Evolutionary conservation across 2,888 invertebrate genomes (phyloP), one percentile per base, ranked within the genome.

Genomic region (Drosophila neotestacea): DNA sequence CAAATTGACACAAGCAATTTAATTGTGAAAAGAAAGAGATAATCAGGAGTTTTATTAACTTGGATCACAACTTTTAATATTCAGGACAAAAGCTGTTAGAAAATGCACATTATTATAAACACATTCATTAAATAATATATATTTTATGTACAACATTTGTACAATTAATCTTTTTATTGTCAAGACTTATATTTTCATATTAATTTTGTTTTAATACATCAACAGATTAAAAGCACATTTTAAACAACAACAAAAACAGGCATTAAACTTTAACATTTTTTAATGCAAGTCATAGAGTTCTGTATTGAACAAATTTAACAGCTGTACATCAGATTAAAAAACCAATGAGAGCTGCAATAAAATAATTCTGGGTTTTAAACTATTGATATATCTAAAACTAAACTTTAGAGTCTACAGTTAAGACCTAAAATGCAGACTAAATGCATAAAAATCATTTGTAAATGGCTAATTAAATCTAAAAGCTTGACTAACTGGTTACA

Each of bases 401-500:
- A 10, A 30, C 4, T 30, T 28, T 46, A 7, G 44, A 44, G 22
- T 22, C 22, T 22, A 22, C 2, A 22, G 22, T 22, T 22, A 1
- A 22, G 3, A 22, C 6, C n/a, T 7, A 30, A 7, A 7, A 13
- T 47, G 7, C 13, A 13, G 6, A 4, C 7, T 7, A 0, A 47
- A 30, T 10, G 11, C n/a, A n/a, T 28, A 0, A 16, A 16, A 11
- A 16, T 1, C 27, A 27, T 13, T 32, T 13, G 6, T 16, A 10
- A 30, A 13, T 11, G 13, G 28, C 1, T 28, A 52, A 34, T 28
- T 7, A 10, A 28, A 11, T 52, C 27, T 9, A 3, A 13, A n/a
- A 52, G 28, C 51, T 38, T 36, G 38, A 38, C 27, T 28, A 38
- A 52, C 51, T 38, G 28, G 38, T 39, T 52, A 28, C 27, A 51